These are phyloP conservation scores for Palythoa grandiflora DNA, from an alignment of 92 coral and sea anemone species.

Conservation along the genomic window DNA sequence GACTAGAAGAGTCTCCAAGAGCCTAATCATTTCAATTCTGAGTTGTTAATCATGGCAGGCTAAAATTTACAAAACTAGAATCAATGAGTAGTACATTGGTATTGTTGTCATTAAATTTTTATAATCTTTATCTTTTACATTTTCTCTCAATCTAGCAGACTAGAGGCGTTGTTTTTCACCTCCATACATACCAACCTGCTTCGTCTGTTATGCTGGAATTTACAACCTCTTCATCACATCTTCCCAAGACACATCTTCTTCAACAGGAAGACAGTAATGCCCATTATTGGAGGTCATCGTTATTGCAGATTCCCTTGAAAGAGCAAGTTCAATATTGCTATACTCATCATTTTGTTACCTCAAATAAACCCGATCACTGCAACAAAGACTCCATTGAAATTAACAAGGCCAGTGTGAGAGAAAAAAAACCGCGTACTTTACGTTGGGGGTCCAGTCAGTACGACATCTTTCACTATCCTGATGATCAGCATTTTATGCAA, in stretches of 20 bases:
- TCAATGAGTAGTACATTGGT: neutral
- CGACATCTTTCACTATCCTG: constrained; percentile 65
- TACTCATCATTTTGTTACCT: constrained; percentile 41
- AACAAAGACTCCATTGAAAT: neutral
- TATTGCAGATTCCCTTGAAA: constrained; percentile 28
- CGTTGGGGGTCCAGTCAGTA: constrained; percentile 54
- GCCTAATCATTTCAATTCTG: no score
- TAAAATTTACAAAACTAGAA: no score
- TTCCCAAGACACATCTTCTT: constrained; percentile 38
- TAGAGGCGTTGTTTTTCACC: constrained; percentile 15
- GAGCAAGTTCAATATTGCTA: constrained; percentile 54
- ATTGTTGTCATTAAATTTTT: neutral
- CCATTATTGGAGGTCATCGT: constrained; percentile 59
- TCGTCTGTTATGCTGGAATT: constrained; percentile 22
- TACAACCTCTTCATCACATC: neutral
- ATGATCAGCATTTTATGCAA: neutral
- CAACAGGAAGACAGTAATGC: neutral
- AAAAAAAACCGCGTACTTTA: neutral
- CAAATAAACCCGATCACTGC: neutral
- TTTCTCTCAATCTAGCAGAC: neutral
- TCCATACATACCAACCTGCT: neutral
- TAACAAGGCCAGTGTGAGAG: neutral
- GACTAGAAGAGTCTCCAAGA: no score
- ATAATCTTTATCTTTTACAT: neutral
- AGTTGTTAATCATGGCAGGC: no score